Evolutionary conservation across 2,888 invertebrate genomes (phyloP).

Genomic region (Euclidia mi): DNA sequence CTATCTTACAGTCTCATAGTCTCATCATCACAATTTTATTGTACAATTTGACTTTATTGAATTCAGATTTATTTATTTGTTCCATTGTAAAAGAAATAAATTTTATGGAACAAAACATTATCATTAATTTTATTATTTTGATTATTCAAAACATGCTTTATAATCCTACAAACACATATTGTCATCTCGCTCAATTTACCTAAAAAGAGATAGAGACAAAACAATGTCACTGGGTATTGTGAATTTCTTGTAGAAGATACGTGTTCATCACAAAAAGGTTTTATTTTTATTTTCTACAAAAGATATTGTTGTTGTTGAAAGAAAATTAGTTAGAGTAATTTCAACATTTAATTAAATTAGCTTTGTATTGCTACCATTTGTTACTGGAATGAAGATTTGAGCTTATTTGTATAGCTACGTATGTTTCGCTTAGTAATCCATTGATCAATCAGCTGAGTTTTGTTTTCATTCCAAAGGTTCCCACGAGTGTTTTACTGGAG

Average conservation of each 20-base stretch:
- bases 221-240: conserved; percentile 26
- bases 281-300: conserved; percentile 15
- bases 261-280: conserved; percentile 47
- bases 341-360: neutral
- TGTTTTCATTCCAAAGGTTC: conserved; percentile 78
- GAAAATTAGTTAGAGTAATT: conserved; percentile 8
- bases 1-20: too few relatives aligned
- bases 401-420: conserved; percentile 47
- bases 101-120: too few relatives aligned
- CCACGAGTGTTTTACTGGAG: conserved; percentile 28
- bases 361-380: conserved; percentile 9
- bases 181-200: conserved; percentile 28
- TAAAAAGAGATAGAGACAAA: conserved; percentile 37
- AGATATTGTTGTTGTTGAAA: conserved; percentile 18
- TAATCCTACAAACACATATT: neutral
- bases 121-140: too few relatives aligned
- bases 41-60: too few relatives aligned
- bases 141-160: neutral
- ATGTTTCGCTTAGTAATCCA: conserved; percentile 34
- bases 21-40: too few relatives aligned
- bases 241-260: conserved; percentile 27
- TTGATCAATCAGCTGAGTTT: conserved; percentile 85
- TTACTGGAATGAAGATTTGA: conserved; percentile 11
- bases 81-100: too few relatives aligned
- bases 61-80: too few relatives aligned